phyloP scores from a whole-genome alignment of 2,113 vertebrate species.

The Pollachius pollachius region DNA sequence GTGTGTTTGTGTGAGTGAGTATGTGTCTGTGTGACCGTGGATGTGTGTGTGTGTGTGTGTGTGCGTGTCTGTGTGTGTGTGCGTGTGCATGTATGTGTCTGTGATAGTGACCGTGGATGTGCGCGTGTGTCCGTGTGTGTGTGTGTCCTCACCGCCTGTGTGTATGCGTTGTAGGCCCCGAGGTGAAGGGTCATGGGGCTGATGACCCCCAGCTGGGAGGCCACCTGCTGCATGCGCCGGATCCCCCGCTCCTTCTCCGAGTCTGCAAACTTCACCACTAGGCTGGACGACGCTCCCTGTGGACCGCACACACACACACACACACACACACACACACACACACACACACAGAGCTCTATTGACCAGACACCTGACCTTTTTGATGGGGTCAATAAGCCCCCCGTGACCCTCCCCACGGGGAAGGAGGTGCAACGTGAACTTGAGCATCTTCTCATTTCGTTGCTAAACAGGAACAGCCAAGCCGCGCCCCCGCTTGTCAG shows the following conservation, averaged over 20 bases:
- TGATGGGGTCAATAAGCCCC: neutral
- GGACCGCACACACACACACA: neutral
- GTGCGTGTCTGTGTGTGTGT: too few species aligned
- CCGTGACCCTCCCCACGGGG: neutral
- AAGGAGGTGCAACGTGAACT: neutral
- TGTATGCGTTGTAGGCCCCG: constrained; percentile 92
- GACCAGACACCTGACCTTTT: neutral
- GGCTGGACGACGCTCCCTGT: constrained; percentile 92
- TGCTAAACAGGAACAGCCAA: neutral
- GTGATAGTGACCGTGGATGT: neutral
- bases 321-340: neutral
- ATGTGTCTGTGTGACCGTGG: too few species aligned
- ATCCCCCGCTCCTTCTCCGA: constrained; percentile 93
- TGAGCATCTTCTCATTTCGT: neutral
- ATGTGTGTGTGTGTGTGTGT: neutral
- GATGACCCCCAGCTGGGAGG: constrained; percentile 92
- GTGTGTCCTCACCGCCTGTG: constrained; percentile 83
- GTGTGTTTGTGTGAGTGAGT: too few species aligned
- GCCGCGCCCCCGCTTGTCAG: too few species aligned
- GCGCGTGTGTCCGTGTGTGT: constrained; percentile 1
- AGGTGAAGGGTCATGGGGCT: constrained; percentile 93
- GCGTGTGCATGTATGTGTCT: too few species aligned
- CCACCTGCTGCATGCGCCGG: constrained; percentile 93
- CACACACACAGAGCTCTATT: neutral
- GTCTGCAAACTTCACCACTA: constrained; percentile 96